Evolutionary conservation across 2,888 invertebrate species (phyloP), one percentile per base, ranked within the genome.

Genomic region (Polydrusus cervinus): DNA sequence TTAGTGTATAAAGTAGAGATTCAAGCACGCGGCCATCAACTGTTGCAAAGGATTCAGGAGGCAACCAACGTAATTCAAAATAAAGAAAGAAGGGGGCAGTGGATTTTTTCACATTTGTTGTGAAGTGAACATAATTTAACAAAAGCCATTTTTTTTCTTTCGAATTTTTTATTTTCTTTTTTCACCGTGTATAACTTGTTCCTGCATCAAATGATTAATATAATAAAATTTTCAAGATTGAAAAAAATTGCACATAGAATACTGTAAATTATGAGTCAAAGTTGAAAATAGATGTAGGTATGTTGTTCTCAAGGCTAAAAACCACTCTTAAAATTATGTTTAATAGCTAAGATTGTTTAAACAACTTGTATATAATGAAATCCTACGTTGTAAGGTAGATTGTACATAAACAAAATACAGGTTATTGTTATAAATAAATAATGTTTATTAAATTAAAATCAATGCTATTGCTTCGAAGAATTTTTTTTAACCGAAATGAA

Each of bases 281-380:
- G 51, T 72, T 57, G 51, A 72, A 69, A 69, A 74, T 74, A 68
- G 47, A 69, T 68, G 65, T 57, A 74, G 70, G 70, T 65, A 74
- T 69, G 69, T 45, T 64, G 69, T 57, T 71, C 61, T 71, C 75
- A 75, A 75, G 75, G 75, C 67, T 40, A 70, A 65, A 71, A 71
- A 66, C 55, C 60, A 70, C 66, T 70, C 60, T 65, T 53, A 53
- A 60, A 70, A 74, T 74, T 74, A 38, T 40, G 55, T 30, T 64
- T 74, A 74, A 57, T 60, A 43, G 64, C 69, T 57, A 45, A 74
- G 74, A 70, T 65, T 70, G 74, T 65, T 64, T 40, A 51, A 45
- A 71, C 62, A 71, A 65, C 71, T 57, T 25, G 18, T 38, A 16
- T 38, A 16, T 60, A 16, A 60, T 38, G 18, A 60, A 60, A 51